Evolutionary conservation across 2,113 vertebrate species (phyloP).

Genomic region (Hassar affinis): DNA sequence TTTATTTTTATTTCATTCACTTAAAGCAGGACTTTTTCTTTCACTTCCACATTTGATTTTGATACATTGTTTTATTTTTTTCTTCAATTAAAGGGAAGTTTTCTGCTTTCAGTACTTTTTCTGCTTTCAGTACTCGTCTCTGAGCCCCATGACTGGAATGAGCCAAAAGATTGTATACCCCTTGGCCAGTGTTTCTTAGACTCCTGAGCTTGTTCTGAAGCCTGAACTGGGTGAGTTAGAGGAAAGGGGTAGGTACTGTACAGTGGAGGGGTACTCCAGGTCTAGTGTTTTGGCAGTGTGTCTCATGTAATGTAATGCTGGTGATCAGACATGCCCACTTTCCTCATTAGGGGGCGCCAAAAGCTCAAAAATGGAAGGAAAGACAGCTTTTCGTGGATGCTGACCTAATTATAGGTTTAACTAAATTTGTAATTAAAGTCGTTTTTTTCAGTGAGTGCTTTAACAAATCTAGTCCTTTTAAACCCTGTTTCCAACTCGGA

Average conservation of each 20-base stretch:
- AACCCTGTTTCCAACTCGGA: not conserved
- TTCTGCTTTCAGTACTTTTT: not conserved
- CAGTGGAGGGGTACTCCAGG: not conserved
- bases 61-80: too few species aligned
- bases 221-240: not conserved
- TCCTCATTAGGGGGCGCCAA: constrained; percentile 51
- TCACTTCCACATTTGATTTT: too few species aligned
- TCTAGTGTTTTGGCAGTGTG: not conserved
- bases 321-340: too few species aligned
- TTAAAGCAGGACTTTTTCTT: too few species aligned
- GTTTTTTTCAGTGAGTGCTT: not conserved
- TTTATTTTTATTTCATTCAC: too few species aligned
- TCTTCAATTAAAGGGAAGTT: too few species aligned
- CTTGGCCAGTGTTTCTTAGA: too few species aligned
- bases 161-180: not conserved
- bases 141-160: not conserved
- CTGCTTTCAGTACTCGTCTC: not conserved
- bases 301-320: not conserved
- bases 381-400: not conserved
- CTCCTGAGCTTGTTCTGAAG: not conserved
- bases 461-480: not conserved
- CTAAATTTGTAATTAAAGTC: not conserved
- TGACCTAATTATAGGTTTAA: constrained; percentile 1
- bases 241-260: too few species aligned
- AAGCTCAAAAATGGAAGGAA: constrained; percentile 26